These are phyloP conservation scores for Ashinkailepas kermadecensis DNA, from an alignment of 2,888 invertebrate species.

Conservation along the genomic window DNA sequence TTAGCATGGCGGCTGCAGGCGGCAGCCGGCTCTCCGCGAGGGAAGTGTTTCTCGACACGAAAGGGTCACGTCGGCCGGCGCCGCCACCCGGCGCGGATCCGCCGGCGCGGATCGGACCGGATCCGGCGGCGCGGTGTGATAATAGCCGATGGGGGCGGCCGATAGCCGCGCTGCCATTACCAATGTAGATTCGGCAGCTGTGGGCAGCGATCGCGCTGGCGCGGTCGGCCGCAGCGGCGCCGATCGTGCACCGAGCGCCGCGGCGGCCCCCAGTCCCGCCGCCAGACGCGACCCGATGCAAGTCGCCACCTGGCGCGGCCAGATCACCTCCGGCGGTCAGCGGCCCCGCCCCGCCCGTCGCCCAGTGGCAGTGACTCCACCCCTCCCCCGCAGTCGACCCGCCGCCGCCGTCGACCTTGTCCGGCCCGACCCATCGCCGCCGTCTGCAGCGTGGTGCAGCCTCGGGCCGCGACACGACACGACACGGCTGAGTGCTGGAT, in stretches of 20 bases:
- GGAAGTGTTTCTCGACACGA: not conserved
- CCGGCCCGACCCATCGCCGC: too few species aligned
- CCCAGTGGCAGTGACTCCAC: not conserved
- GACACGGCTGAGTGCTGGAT: too few species aligned
- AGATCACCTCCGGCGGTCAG: not conserved
- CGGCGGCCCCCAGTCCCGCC: not conserved
- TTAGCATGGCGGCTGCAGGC: not conserved
- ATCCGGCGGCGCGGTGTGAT: not conserved
- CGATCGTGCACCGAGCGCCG: not conserved
- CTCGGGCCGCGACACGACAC: too few species aligned
- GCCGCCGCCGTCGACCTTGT: too few species aligned
- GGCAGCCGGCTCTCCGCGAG: not conserved
- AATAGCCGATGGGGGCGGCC: not conserved
- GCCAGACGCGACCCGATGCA: not conserved
- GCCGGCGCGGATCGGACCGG: not conserved
- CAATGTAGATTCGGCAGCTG: not conserved
- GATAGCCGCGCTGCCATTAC: slow-evolving; percentile 7
- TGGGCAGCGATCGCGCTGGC: not conserved
- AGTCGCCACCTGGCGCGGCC: not conserved
- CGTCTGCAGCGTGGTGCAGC: too few species aligned
- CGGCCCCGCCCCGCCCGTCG: not conserved
- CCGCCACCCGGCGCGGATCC: not conserved
- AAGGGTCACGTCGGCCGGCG: not conserved
- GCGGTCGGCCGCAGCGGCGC: not conserved
- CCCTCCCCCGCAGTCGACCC: too few species aligned